A percentile compares a stretch with the other conserved stretches of the same genome.
Conservation (phyloP, 2,888 invertebrate species). For the Arctia plantaginis region DNA sequence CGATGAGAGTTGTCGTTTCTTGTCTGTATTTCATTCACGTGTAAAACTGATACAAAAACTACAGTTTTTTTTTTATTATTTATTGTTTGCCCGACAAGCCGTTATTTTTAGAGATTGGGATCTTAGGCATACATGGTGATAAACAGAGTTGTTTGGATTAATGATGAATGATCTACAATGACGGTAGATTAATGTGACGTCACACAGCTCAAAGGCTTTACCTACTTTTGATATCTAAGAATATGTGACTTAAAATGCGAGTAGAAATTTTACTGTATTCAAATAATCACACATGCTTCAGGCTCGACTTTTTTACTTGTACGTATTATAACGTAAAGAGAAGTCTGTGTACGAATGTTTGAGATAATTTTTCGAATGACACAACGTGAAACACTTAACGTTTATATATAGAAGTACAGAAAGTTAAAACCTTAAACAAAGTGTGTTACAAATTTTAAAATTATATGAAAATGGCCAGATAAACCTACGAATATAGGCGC, state of each 20-base stretch:
- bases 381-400: too few species aligned
- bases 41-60: not conserved
- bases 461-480: too few species aligned
- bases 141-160: conserved; percentile 70
- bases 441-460: too few species aligned
- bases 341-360: too few species aligned
- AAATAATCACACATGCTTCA: not conserved
- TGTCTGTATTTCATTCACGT: not conserved
- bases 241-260: conserved; percentile 27
- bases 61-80: not conserved
- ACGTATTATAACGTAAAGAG: too few species aligned
- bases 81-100: conserved; percentile 22
- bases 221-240: conserved; percentile 41
- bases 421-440: too few species aligned
- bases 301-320: not conserved
- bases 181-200: conserved; percentile 69
- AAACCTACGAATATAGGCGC: too few species aligned
- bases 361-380: too few species aligned
- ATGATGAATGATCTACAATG: conserved; percentile 69
- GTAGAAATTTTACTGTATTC: conserved; percentile 13
- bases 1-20: not conserved
- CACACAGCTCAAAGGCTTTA: conserved; percentile 68
- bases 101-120: conserved; percentile 30
- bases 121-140: conserved; percentile 35
- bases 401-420: too few species aligned